Evolutionary conservation across 2,113 vertebrate genomes (phyloP), one percentile per base, ranked within the genome.

Genomic region (Poicephalus gulielmi): DNA sequence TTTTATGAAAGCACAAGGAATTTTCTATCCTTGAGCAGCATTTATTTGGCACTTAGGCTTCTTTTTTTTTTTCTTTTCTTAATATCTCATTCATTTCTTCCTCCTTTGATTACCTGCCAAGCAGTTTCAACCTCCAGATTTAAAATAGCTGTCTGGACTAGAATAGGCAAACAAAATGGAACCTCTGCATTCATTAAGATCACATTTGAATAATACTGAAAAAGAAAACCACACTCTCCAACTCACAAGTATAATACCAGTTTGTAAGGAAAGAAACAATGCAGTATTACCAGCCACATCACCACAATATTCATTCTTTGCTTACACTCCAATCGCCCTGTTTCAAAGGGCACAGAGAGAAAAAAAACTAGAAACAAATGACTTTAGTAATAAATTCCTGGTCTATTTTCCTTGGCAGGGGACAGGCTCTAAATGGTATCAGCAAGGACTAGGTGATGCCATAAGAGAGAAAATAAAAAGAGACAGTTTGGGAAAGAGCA

Each of bases 41-140:
- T 64, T 69, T 79, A 76, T 85, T 85, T 89, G 80, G 86, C 74
- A 69, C 23, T 78, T 66, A 7, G 5, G 18, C 27, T 64, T 69
- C 5, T 24, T 9, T 43, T 12, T 50, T 52, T 11, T 62, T 63
- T 66, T 49, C 55, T 78, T 86, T 74, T 30, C 39, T 33, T 1
- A 31, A 87, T 59, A 59, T 24, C 57, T 87, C 28, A 77, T 59
- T 49, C 17, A 73, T 90, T 91, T 97, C 55, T 90, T 76, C 41
- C 46, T 77, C 92, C 44, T 90, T 80, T 97, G 81, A 90, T 88
- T 93, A 90, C 15, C 64, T 94, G 94, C 92, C 95, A 96, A 91
- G 53, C 59, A 67, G 39, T 79, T 92, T 94, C 71, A 93, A 57
- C 8, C 6, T 28, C 30, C 43, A 93, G 53, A 64, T 87, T 87